Base-by-base conservation (phyloP, 2,113 vertebrate species). In the Hylia prasina region DNA sequence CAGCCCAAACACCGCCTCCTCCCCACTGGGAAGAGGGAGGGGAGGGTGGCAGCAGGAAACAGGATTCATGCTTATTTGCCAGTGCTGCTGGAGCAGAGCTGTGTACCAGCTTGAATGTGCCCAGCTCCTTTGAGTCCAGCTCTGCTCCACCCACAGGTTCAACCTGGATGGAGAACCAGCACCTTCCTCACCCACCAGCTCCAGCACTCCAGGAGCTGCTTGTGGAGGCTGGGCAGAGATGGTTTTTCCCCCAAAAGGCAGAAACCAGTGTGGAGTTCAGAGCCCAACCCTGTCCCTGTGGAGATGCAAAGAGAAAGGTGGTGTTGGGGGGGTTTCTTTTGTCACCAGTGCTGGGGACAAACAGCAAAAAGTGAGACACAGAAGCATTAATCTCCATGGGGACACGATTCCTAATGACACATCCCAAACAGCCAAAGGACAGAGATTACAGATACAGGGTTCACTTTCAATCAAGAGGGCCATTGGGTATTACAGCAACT, bases 61-160 rank as follows among this genome's bases (percentile, higher is more conserved):
- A 81, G 11, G 9, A 4, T 4, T 89, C 23, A 0, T 4, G 2
- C 11, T 13, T 31, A 25, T 35, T 17, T 39, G 45, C n/a, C 37
- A 90, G 37, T 9, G 6, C 42, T 24, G 4, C 5, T 10, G 24
- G 16, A 35, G 12, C 75, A 45, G 47, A 85, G 33, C 28, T 21
- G 1, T 0, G 4, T 3, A 3, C 15, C 10, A 4, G 7, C 18
- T 33, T 86, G 35, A 8, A 27, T 0, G 9, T 17, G 9, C 33
- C 27, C 76, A 7, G 13, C 51, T 40, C 60, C 14, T 19, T 30
- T 2, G 6, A 24, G 30, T 65, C 10, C 10, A 65, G 56, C 57
- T 76, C 71, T 58, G 33, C 53, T 39, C 24, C 70, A 53, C 7
- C 56, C 37, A 17, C 10, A 31, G 42, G 28, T 58, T 45, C 25